Conservation (phyloP, 1,140 invertebrate genomes). For the Drosophila tristis region DNA sequence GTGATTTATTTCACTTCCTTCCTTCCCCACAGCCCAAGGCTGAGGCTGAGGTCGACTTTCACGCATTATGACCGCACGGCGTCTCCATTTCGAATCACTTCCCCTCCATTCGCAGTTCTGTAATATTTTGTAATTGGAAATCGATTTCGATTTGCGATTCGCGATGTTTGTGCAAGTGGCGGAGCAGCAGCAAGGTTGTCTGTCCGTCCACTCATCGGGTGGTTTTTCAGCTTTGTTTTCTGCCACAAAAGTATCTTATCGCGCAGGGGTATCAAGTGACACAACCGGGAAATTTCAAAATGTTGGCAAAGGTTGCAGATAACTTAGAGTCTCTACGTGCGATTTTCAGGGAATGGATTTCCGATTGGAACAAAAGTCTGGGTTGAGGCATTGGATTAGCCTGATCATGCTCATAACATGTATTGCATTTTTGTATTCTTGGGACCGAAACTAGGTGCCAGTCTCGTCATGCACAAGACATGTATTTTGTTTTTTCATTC, state of each 20-base stretch:
- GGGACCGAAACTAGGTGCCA: too few species aligned
- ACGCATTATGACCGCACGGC: slow-evolving; percentile 56
- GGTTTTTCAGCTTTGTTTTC: slow-evolving; percentile 23
- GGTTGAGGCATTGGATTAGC: too few species aligned
- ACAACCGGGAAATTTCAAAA: slow-evolving; percentile 6
- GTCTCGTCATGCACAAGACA: too few species aligned
- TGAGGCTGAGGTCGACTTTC: slow-evolving; percentile 64
- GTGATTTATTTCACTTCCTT: slow-evolving; percentile 71
- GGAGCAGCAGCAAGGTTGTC: slow-evolving; percentile 55
- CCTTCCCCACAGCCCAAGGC: slow-evolving; percentile 43
- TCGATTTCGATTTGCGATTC: slow-evolving; percentile 57
- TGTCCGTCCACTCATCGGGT: slow-evolving; percentile 16
- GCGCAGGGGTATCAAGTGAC: slow-evolving; percentile 14
- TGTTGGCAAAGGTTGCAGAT: too few species aligned
- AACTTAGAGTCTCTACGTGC: too few species aligned
- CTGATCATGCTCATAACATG: too few species aligned
- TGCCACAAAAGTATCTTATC: slow-evolving; percentile 56
- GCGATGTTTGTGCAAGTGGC: slow-evolving; percentile 34
- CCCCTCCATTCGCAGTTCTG: slow-evolving; percentile 63
- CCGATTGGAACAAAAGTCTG: too few species aligned
- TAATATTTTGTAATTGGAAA: slow-evolving; percentile 65
- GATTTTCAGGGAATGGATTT: too few species aligned
- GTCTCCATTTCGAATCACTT: slow-evolving; percentile 22
- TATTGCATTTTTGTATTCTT: too few species aligned
- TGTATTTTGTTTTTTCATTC: too few species aligned